These are phyloP conservation scores for Paramisgurnus dabryanus DNA, from an alignment of 2,113 vertebrate genomes.

Conservation along the genomic window DNA sequence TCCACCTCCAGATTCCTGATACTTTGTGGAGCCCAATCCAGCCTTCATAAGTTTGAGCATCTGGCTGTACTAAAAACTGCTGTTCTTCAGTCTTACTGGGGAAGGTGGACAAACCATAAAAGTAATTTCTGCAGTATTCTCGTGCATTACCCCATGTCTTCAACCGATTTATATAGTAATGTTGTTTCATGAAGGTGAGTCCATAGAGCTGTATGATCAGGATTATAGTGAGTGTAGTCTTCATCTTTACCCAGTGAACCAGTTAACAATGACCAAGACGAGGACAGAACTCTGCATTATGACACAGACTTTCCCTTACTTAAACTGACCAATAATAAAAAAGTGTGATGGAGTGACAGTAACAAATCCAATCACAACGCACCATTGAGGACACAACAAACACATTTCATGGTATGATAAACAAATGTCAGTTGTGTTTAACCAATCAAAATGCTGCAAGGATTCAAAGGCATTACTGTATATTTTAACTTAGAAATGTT, in stretches of 20 bases:
- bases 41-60: not conserved
- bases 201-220: slow-evolving; percentile 7
- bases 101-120: slow-evolving; percentile 20
- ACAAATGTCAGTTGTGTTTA: no score
- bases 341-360: no score
- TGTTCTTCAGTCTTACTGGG: not conserved
- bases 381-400: not conserved
- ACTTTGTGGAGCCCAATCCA: slow-evolving; percentile 19
- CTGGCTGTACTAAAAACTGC: not conserved
- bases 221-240: not conserved
- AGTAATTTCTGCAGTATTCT: not conserved
- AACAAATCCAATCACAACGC: no score
- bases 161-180: not conserved
- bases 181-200: not conserved
- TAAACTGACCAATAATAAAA: not conserved
- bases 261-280: not conserved
- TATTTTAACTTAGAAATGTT: no score
- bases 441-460: no score
- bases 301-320: not conserved
- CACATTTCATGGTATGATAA: no score
- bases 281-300: not conserved
- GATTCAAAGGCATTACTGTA: no score
- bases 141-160: not conserved
- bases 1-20: slow-evolving; percentile 23
- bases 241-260: slow-evolving; percentile 10